Evolutionary conservation across 1,140 invertebrate species (phyloP).

Genomic region (Leptinotarsa lineolata): DNA sequence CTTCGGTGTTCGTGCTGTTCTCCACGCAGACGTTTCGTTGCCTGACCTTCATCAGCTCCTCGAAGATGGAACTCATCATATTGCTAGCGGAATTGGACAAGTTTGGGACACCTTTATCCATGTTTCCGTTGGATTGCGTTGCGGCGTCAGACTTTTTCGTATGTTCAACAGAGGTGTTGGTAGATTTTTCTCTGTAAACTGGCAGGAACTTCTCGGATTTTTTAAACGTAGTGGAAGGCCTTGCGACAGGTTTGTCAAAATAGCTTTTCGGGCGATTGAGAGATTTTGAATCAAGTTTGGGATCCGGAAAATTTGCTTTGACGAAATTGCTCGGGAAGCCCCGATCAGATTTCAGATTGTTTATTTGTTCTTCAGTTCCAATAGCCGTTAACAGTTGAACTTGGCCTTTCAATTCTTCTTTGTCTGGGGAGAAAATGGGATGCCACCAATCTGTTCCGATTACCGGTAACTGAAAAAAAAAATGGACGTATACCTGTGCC

Average conservation of each 20-base stretch:
- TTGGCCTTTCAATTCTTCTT: conserved; percentile 57
- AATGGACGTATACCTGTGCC: neutral
- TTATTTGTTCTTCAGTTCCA: conserved; percentile 65
- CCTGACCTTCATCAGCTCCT: conserved; percentile 36
- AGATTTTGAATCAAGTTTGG: neutral
- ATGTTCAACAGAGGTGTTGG: neutral
- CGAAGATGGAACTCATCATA: conserved; percentile 36
- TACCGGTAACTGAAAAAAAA: conserved; percentile 60
- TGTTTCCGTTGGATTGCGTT: conserved; percentile 28
- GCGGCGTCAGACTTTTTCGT: conserved; percentile 34
- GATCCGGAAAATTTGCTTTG: conserved; percentile 34
- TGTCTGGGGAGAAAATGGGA: conserved; percentile 57
- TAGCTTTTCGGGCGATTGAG: neutral
- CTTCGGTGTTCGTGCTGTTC: conserved; percentile 38
- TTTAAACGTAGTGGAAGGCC: neutral
- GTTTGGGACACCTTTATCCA: neutral
- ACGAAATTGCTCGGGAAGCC: conserved; percentile 56
- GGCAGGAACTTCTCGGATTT: neutral
- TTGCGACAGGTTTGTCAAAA: neutral
- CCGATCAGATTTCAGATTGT: conserved; percentile 60
- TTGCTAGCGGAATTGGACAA: conserved; percentile 17
- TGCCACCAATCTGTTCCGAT: conserved; percentile 66
- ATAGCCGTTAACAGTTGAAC: conserved; percentile 63
- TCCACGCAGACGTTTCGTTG: conserved; percentile 31
- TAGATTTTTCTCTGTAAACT: conserved; percentile 4